Base-by-base conservation (phyloP, 2,888 invertebrate genomes). In the Tribolium freemani region DNA sequence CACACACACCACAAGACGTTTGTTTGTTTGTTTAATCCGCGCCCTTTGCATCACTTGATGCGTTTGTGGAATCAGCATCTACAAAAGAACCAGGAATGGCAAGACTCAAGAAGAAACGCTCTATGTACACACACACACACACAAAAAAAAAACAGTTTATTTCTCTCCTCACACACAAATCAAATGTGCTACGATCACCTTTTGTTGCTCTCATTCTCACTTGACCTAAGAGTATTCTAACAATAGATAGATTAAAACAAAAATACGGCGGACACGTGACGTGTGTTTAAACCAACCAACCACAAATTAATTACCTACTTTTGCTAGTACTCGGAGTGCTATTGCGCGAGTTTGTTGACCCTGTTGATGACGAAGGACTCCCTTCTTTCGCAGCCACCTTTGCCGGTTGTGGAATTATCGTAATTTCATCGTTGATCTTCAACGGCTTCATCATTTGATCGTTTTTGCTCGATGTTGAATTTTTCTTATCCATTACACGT, bases 381-480 rank as follows among this genome's bases (percentile, higher is more conserved):
- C 80, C 80, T 57, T 84, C 83, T 74, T 82, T 83, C 3, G 79
- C 77, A 20, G 75, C 75, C 38, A 80, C 78, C 81, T 89, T 90
- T 73, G 92, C 91, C 76, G 95, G 93, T 85, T 95, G 95, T 78
- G 95, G 94, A 88, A 94, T 95, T 80, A 95, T 95, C 73, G 95
- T 95, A 80, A 96, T 95, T 87, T 95, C 95, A 85, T 95, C 94
- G 84, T 95, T 95, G 80, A 95, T 95, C 87, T 94, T 95, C 76
- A 95, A 86, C 60, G 96, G 95, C 84, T 94, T 95, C 76, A 93
- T 85, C 76, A 93, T 85, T 16, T 93, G 90, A 81, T 94, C 93
- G 75, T 81, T 64, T 78, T 85, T 86, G 69, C 80, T 79, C 78
- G 84, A 85, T 44, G 87, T 84, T 45, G 88, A 83, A 56, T 79